Conservation (phyloP, 2,797 vertebrate genomes). For the Pangasius mekongensis region DNA sequence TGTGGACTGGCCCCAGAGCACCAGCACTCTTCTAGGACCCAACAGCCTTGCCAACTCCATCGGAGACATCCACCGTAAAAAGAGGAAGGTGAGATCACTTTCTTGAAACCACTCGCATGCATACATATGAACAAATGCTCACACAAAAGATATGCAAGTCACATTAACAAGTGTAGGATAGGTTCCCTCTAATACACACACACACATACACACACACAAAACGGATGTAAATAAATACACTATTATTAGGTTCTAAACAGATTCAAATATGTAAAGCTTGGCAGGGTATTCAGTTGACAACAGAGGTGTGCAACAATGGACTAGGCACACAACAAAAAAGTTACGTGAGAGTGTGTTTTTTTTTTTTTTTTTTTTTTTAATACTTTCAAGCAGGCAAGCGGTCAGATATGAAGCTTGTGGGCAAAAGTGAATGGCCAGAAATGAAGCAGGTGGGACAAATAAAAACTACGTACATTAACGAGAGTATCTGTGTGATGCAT, state of each 20-base stretch:
- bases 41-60: constrained; percentile 96
- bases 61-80: constrained; percentile 93
- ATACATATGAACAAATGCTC: neutral
- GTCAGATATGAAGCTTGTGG: neutral
- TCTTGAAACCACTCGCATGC: constrained; percentile 2
- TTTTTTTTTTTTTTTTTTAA: neutral
- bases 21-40: constrained; percentile 88
- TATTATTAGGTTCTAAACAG: neutral
- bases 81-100: constrained; percentile 83
- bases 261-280: neutral
- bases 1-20: constrained; percentile 95
- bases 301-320: neutral
- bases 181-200: neutral
- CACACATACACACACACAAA: neutral
- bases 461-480: neutral
- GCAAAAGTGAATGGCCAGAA: too few species aligned
- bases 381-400: neutral
- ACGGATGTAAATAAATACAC: neutral
- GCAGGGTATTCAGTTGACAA: neutral
- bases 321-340: neutral
- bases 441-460: neutral
- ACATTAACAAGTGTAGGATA: neutral
- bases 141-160: neutral
- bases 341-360: neutral
- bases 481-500: neutral